Evolutionary conservation across 2,797 vertebrate genomes (phyloP).

Genomic region (Sphenodon punctatus): DNA sequence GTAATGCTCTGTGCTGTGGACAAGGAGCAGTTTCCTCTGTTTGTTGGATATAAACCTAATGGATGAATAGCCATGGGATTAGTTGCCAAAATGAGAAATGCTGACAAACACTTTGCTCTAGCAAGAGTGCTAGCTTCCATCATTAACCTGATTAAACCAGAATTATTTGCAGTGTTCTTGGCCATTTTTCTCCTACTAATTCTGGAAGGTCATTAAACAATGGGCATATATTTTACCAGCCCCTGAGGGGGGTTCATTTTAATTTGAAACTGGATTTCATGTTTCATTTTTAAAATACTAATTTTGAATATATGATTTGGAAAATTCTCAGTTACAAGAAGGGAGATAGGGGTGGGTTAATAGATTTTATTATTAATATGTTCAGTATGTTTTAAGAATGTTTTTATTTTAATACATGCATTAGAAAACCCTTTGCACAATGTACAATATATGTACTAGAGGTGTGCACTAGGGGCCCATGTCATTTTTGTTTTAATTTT

Average conservation of each 20-base stretch:
- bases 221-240: background rate
- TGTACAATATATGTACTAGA: background rate
- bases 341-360: background rate
- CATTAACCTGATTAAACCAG: constrained; percentile 56
- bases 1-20: constrained; percentile 29
- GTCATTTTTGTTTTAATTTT: too few species aligned
- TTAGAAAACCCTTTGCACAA: background rate
- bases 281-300: constrained; percentile 45
- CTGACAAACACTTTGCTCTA: constrained; percentile 55
- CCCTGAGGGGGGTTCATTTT: constrained; percentile 11
- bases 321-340: constrained; percentile 17
- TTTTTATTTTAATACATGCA: constrained; percentile 1
- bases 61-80: constrained; percentile 46
- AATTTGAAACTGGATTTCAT: constrained; percentile 42
- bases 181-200: constrained; percentile 29
- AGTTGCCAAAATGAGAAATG: constrained; percentile 64
- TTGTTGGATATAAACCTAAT: constrained; percentile 45
- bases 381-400: background rate
- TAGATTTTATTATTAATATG: background rate
- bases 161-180: constrained; percentile 49
- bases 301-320: constrained; percentile 31
- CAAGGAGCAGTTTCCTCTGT: constrained; percentile 30
- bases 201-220: constrained; percentile 61
- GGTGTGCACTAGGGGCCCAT: too few species aligned
- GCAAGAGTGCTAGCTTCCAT: constrained; percentile 35